Percentiles rank a stretch among this genome's conserved stretches.
phyloP scores from a whole-genome alignment of 2,888 invertebrate genomes.

The Brachyptera risi region DNA sequence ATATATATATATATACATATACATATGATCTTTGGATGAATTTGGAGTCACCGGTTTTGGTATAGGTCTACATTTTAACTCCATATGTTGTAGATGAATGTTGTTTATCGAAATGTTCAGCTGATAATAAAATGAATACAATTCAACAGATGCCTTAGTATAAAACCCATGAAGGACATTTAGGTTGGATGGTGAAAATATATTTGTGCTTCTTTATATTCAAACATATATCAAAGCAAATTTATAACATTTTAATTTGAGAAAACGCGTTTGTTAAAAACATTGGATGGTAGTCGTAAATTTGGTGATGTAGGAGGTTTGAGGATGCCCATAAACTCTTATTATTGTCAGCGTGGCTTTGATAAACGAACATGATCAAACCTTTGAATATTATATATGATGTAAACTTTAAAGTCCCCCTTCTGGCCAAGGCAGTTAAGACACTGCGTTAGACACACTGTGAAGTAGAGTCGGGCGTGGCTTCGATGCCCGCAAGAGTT shows the following conservation, averaged over 20 bases:
- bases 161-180: not conserved
- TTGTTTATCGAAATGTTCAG: not conserved
- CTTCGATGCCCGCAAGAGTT: too few relatives aligned
- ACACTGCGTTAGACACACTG: too few relatives aligned
- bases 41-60: conserved; percentile 20
- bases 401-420: too few relatives aligned
- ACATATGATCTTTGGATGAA: conserved; percentile 6
- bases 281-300: conserved; percentile 8
- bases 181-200: conserved; percentile 1
- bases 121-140: not conserved
- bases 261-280: conserved; percentile 1
- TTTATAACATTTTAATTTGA: not conserved
- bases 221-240: not conserved
- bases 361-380: too few relatives aligned
- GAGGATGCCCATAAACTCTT: too few relatives aligned
- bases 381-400: too few relatives aligned
- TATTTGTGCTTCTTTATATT: not conserved
- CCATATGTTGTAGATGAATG: conserved; percentile 5
- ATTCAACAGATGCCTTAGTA: not conserved
- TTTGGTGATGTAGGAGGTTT: too few relatives aligned
- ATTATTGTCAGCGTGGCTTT: too few relatives aligned
- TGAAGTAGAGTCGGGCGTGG: too few relatives aligned
- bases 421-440: too few relatives aligned
- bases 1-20: too few relatives aligned
- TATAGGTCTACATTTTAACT: conserved; percentile 5